Conservation (phyloP, 53 echinoderm and acorn worm genomes). For the Holothuria leucospilota region DNA sequence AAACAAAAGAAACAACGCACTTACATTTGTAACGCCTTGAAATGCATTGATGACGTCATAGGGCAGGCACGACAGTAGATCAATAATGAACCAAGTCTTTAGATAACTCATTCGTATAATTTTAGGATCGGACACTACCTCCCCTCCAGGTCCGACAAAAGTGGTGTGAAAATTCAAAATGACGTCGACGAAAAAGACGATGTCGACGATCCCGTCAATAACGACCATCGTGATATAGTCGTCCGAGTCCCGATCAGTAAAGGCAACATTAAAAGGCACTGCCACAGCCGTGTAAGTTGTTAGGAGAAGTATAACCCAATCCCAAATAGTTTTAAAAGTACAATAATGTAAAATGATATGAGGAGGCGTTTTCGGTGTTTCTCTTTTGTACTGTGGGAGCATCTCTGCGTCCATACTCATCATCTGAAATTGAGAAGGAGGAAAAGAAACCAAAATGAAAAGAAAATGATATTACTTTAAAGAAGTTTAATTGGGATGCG, state of each 20-base stretch:
- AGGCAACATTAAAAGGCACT: slow-evolving; percentile 99
- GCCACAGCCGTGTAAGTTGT: slow-evolving; percentile 99
- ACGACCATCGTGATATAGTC: slow-evolving; percentile 92
- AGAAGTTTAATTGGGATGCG: too few relatives aligned
- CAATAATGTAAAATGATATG: slow-evolving; percentile 99
- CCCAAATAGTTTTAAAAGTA: slow-evolving; percentile 97
- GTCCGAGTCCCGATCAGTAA: slow-evolving; percentile 64
- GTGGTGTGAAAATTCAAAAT: slow-evolving; percentile 99
- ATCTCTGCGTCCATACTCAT: slow-evolving; percentile 96
- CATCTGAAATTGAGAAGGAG: slow-evolving; percentile 64
- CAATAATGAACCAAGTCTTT: slow-evolving; percentile 95
- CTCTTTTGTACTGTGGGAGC: slow-evolving; percentile 96
- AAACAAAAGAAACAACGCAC: slow-evolving; percentile 18
- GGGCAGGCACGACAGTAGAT: slow-evolving; percentile 98
- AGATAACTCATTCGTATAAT: slow-evolving; percentile 96
- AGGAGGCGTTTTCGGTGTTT: slow-evolving; percentile 99
- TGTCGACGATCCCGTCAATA: slow-evolving; percentile 98
- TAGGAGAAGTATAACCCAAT: slow-evolving; percentile 91
- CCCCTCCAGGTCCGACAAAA: slow-evolving; percentile 96
- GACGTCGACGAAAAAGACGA: slow-evolving; percentile 97
- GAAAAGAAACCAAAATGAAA: background rate
- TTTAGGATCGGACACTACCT: slow-evolving; percentile 97
- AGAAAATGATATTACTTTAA: background rate
- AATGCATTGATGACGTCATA: slow-evolving; percentile 99
- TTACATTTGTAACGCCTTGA: slow-evolving; percentile 79